Conservation (phyloP, 2,113 vertebrate genomes). For the Microcebus ravelobensis region DNA sequence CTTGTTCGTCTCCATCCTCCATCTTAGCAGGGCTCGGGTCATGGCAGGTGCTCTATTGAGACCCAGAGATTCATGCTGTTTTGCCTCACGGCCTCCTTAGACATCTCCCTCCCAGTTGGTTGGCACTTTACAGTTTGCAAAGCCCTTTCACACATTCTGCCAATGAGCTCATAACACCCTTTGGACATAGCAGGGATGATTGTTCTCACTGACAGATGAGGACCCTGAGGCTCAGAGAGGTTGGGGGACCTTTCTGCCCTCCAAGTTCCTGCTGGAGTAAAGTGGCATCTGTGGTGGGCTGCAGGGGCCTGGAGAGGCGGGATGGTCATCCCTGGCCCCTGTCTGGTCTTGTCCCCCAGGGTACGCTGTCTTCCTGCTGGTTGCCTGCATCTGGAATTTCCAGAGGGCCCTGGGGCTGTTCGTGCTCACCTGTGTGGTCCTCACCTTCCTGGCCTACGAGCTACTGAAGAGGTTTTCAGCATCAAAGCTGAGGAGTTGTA, state of each 20-base stretch:
- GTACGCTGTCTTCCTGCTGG: slow-evolving; percentile 91
- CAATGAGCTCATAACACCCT: not conserved
- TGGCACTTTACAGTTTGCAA: not conserved
- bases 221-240: not conserved
- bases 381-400: slow-evolving; percentile 92
- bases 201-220: not conserved
- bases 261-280: not conserved
- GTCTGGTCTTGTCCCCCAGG: slow-evolving; percentile 79
- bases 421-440: slow-evolving; percentile 88
- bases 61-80: not conserved
- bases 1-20: not conserved
- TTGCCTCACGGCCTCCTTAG: not conserved
- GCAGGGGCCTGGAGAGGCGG: not conserved
- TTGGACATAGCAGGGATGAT: not conserved
- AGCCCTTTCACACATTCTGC: not conserved
- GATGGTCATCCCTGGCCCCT: not conserved
- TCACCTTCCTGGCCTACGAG: slow-evolving; percentile 79
- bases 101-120: not conserved
- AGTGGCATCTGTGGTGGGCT: not conserved
- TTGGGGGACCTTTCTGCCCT: too few species aligned
- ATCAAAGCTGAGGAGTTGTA: slow-evolving; percentile 80
- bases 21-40: not conserved
- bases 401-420: slow-evolving; percentile 91
- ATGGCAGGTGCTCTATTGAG: accelerated
- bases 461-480: slow-evolving; percentile 87